Base-by-base conservation (phyloP, 2,113 vertebrate genomes). In the Parus major region DNA sequence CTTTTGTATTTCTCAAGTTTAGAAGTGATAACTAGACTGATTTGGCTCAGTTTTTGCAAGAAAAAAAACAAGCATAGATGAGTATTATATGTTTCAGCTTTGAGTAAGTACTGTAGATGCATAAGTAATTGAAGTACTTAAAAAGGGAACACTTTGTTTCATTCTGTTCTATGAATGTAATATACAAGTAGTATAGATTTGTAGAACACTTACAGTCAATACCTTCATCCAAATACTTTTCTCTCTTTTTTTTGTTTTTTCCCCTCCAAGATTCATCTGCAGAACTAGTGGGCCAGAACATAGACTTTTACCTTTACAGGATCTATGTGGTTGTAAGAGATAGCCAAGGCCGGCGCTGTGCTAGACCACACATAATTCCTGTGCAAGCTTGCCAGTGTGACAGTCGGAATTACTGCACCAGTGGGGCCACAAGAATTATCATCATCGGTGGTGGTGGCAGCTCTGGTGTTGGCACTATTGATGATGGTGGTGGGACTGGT, bases 341-440 rank as follows among this genome's bases (percentile, higher is more conserved):
- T 4, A 96, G 17, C 73, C 91, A 86, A 92, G 95, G 95, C 46
- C 70, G 89, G 65, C 77, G 82, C 33, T 98, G 97, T 35, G 6
- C 31, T 60, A 85, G 18, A 64, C 96, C 97, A 29, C 68, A 95
- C 17, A 17, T 92, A 14, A 94, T 98, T 78, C 93, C 91, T 55
- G 73, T 98, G 68, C 94, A 97, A 93, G 96, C 86, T 20, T 98
- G 97, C 87, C 86, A 88, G 23, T 98, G 97, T 63, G 96, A 97
- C 2, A 82, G 47, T 24, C 91, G 82, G 19, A 92, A 94, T 61
- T 95, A 86, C 24, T 97, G 96, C 92, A 93, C 68, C 76, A 86
- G 8, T 27, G 86, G 88, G 36, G 97, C 97, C 44, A 97, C 93
- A 1, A 55, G 33, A 76, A 55, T 94, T 52, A 72, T 91, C 27